Conservation (phyloP, 2,113 vertebrate species). For the Bagarius yarrelli region DNA sequence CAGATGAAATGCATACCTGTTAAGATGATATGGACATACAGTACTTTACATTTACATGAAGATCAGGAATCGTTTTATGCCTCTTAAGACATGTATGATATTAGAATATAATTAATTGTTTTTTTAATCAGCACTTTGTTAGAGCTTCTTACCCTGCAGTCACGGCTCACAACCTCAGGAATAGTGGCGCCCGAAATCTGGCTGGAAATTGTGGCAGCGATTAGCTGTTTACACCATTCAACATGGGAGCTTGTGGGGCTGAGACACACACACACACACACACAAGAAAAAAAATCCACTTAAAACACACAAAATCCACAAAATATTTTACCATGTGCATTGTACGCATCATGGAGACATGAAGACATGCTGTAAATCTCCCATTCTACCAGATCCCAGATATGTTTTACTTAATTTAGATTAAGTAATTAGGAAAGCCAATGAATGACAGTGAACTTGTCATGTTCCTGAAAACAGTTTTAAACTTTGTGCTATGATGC, state of each 20-base stretch:
- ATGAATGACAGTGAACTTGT: neutral
- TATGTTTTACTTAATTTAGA: neutral
- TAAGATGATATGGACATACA: neutral
- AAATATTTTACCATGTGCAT: neutral
- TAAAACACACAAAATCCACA: neutral
- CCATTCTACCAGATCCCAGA: neutral
- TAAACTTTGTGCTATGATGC: neutral
- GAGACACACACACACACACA: slow-evolving; percentile 44
- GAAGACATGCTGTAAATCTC: neutral
- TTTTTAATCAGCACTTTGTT: neutral
- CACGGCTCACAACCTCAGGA: slow-evolving; percentile 76
- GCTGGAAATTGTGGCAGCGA: slow-evolving; percentile 96
- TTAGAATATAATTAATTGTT: neutral
- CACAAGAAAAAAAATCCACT: neutral
- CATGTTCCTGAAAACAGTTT: neutral
- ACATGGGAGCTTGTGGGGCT: slow-evolving; percentile 94
- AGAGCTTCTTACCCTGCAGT: slow-evolving; percentile 75
- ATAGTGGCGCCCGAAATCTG: slow-evolving; percentile 82
- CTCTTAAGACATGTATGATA: neutral
- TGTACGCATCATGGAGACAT: neutral
- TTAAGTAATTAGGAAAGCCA: neutral
- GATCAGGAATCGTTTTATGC: too few relatives aligned
- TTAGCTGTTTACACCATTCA: slow-evolving; percentile 98
- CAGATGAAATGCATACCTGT: neutral
- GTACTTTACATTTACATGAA: neutral